Evolutionary conservation across 2,888 invertebrate species (phyloP).

Genomic region (Ectropis crepuscularia): DNA sequence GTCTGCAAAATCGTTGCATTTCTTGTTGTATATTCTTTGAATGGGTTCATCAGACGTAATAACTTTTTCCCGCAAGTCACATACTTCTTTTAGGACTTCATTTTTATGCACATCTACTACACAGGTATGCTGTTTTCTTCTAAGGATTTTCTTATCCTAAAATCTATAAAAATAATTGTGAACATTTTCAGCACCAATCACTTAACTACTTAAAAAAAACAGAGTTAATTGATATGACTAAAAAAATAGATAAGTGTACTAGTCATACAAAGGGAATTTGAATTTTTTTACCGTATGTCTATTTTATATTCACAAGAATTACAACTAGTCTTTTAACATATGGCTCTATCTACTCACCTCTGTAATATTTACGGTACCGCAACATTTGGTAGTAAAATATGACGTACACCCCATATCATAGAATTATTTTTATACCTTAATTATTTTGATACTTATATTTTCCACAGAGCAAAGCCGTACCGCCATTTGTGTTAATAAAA

Average conservation of each 20-base stretch:
- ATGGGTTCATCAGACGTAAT: not conserved
- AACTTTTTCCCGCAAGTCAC: not conserved
- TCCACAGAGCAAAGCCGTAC: too few relatives aligned
- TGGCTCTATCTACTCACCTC: not conserved
- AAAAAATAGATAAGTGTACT: not conserved
- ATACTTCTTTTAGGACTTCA: not conserved
- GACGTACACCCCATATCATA: too few relatives aligned
- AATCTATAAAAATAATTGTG: not conserved
- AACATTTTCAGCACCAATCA: too few relatives aligned
- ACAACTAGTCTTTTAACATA: too few relatives aligned
- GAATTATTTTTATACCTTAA: too few relatives aligned
- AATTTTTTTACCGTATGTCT: too few relatives aligned
- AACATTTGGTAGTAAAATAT: not conserved
- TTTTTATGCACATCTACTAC: not conserved
- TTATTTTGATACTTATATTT: too few relatives aligned
- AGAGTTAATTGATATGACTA: too few relatives aligned
- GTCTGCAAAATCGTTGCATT: not conserved
- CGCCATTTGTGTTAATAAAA: too few relatives aligned
- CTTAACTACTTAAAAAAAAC: too few relatives aligned
- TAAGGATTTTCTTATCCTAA: not conserved
- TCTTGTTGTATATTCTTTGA: conserved; percentile 1
- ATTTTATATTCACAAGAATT: too few relatives aligned
- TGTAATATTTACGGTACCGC: not conserved
- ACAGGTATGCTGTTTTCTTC: not conserved
- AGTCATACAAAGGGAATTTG: not conserved